phyloP scores from a whole-genome alignment of 2,797 vertebrate species.

The Gymnoscopelus microlampas region DNA sequence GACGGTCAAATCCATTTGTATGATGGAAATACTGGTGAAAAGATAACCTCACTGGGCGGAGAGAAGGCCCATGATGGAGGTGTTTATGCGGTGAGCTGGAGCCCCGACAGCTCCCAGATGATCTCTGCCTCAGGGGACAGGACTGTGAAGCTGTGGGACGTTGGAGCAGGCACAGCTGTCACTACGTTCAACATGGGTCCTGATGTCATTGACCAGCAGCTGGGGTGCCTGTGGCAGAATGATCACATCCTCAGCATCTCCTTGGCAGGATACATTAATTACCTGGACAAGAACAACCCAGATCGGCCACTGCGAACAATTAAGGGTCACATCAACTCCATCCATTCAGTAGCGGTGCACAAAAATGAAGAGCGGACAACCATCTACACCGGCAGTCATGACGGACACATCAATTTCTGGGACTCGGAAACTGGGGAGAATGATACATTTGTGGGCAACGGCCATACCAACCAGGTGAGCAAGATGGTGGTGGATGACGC shows the following conservation, averaged over 20 bases:
- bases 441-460: constrained; percentile 89
- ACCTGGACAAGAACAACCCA: constrained; percentile 96
- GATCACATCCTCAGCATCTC: constrained; percentile 91
- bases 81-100: constrained; percentile 94
- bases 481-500: constrained; percentile 83
- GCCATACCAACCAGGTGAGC: constrained; percentile 94
- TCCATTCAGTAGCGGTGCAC: constrained; percentile 93
- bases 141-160: constrained; percentile 96
- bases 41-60: constrained; percentile 83
- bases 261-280: constrained; percentile 96
- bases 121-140: constrained; percentile 97
- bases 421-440: constrained; percentile 92
- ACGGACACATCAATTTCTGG: constrained; percentile 98
- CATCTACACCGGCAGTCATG: constrained; percentile 96
- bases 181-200: constrained; percentile 92
- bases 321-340: constrained; percentile 97
- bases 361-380: constrained; percentile 82
- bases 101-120: constrained; percentile 89
- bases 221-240: constrained; percentile 98
- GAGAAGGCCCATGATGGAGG: constrained; percentile 93
- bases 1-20: constrained; percentile 92
- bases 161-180: constrained; percentile 83
- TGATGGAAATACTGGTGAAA: constrained; percentile 89
- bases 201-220: constrained; percentile 91
- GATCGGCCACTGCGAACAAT: constrained; percentile 87